Evolutionary conservation across 1,140 invertebrate species (phyloP).

Genomic region (Bombus ignitus): DNA sequence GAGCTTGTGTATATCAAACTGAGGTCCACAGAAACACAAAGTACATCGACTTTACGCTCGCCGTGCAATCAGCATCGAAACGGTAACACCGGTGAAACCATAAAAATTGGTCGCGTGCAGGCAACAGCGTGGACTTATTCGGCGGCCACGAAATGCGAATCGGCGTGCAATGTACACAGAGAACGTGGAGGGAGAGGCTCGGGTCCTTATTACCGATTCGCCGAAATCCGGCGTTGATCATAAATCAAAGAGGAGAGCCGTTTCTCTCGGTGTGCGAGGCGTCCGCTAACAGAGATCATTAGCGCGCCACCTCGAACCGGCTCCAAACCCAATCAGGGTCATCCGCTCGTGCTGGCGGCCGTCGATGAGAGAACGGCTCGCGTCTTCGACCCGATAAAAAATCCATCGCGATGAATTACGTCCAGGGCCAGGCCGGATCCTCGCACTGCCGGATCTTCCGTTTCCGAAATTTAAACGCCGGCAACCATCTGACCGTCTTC

Average conservation of each 20-base stretch:
- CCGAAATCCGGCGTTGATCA: constrained; percentile 57
- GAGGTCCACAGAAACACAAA: neutral
- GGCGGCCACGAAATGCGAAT: neutral
- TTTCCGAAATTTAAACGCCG: neutral
- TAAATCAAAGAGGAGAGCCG: constrained; percentile 59
- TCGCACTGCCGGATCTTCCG: neutral
- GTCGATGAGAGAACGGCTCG: constrained; percentile 7
- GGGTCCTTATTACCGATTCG: constrained; percentile 56
- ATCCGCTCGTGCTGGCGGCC: constrained; percentile 43
- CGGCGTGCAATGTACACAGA: constrained; percentile 16
- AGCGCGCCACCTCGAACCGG: constrained; percentile 61
- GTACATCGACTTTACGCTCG: neutral
- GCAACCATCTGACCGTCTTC: no score
- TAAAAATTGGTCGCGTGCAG: constrained; percentile 16
- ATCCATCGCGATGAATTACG: constrained; percentile 39
- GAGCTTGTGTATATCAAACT: no score
- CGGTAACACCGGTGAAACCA: neutral
- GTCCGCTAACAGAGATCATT: constrained; percentile 67
- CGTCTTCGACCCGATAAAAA: constrained; percentile 50
- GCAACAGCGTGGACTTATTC: neutral
- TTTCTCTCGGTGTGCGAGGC: constrained; percentile 44
- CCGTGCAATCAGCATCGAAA: neutral
- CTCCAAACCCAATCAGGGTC: constrained; percentile 56
- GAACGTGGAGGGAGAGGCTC: neutral
- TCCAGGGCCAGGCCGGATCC: neutral